These are phyloP conservation scores for Agriotes lineatus DNA, from an alignment of 2,888 invertebrate species.

Conservation along the genomic window DNA sequence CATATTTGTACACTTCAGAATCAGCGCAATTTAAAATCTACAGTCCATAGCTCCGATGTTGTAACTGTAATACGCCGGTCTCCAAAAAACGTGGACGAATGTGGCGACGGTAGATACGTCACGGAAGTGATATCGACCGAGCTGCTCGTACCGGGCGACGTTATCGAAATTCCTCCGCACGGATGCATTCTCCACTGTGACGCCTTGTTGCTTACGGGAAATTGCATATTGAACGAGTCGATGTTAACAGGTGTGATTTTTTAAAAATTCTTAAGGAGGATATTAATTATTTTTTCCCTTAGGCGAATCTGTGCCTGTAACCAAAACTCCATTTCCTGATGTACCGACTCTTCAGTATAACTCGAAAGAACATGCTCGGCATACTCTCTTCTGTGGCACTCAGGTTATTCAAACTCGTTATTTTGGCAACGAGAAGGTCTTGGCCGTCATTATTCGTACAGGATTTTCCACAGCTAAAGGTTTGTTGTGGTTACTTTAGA, in stretches of 20 bases:
- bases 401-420: slow-evolving; percentile 86
- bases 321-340: slow-evolving; percentile 88
- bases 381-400: slow-evolving; percentile 93
- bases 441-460: slow-evolving; percentile 84
- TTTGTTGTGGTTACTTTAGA: too few relatives aligned
- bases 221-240: slow-evolving; percentile 93
- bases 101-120: slow-evolving; percentile 54
- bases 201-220: slow-evolving; percentile 87
- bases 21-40: slow-evolving; percentile 89
- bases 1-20: slow-evolving; percentile 73
- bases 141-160: slow-evolving; percentile 88
- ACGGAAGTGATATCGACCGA: slow-evolving; percentile 77
- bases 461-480: slow-evolving; percentile 95
- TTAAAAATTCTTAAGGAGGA: not conserved
- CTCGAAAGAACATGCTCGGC: slow-evolving; percentile 87
- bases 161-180: slow-evolving; percentile 84
- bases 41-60: slow-evolving; percentile 84
- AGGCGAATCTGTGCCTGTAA: slow-evolving; percentile 96
- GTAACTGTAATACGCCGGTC: slow-evolving; percentile 74
- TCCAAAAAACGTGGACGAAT: slow-evolving; percentile 48
- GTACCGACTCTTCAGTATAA: slow-evolving; percentile 79
- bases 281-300: too few relatives aligned
- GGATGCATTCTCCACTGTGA: slow-evolving; percentile 93
- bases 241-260: slow-evolving; percentile 96
- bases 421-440: slow-evolving; percentile 87